A percentile compares a stretch with the other conserved stretches of the same genome.
These are phyloP conservation scores for Nylanderia fulva DNA, from an alignment of 1,140 invertebrate genomes.

Conservation along the genomic window DNA sequence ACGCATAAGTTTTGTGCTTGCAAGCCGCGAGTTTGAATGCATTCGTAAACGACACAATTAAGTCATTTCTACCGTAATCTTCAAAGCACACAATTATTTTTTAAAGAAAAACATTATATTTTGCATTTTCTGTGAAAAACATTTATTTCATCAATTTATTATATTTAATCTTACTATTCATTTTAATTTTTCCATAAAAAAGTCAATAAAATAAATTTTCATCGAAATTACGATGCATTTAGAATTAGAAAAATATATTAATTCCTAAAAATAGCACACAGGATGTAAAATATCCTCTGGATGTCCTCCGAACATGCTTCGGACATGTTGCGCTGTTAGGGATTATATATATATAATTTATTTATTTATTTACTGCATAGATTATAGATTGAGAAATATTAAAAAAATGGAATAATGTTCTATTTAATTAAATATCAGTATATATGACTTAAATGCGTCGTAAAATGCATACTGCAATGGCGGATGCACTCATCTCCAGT, in stretches of 20 bases:
- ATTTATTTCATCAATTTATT: conserved; percentile 2
- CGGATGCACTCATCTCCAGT: not conserved
- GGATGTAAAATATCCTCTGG: too few species aligned
- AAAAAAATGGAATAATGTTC: not conserved
- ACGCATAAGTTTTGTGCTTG: conserved; percentile 3
- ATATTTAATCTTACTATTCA: too few species aligned
- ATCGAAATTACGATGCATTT: too few species aligned
- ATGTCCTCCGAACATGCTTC: too few species aligned
- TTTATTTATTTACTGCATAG: not conserved
- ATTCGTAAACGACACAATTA: conserved; percentile 10
- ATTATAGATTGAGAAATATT: not conserved
- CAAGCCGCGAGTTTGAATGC: not conserved
- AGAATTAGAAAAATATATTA: too few species aligned
- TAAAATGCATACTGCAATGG: not conserved
- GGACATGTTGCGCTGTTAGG: too few species aligned
- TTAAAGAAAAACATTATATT: not conserved
- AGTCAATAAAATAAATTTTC: too few species aligned
- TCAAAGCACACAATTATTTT: not conserved
- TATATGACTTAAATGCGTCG: conserved; percentile 19
- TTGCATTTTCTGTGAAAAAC: not conserved
- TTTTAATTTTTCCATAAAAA: too few species aligned
- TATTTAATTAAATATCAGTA: too few species aligned
- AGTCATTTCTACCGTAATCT: conserved; percentile 25
- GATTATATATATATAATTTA: not conserved
- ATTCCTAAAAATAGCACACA: too few species aligned